A percentile compares a stretch with the other conserved stretches of the same genome.
phyloP scores from a whole-genome alignment of 2,797 vertebrate genomes.

The Hoplostethus atlanticus region DNA sequence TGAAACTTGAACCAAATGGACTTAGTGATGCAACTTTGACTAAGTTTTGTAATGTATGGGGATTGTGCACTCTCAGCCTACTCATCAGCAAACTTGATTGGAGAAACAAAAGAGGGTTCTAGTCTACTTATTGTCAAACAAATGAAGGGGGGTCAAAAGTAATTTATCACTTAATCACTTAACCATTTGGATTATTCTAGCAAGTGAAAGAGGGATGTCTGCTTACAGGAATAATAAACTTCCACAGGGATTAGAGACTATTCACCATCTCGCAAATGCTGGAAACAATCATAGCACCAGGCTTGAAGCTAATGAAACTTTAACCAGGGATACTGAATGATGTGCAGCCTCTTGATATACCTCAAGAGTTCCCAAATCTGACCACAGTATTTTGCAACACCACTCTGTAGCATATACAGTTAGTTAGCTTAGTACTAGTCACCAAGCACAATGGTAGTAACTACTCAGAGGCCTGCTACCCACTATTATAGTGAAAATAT shows the following conservation, averaged over 20 bases:
- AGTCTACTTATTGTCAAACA: no score
- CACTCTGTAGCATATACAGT: slow-evolving; percentile 2
- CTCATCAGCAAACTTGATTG: neutral
- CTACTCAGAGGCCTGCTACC: neutral
- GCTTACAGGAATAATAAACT: slow-evolving; percentile 5
- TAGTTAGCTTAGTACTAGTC: no score
- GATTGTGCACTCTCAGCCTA: neutral
- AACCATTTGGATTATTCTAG: neutral
- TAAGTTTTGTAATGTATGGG: neutral
- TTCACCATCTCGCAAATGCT: slow-evolving; percentile 23
- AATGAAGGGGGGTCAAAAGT: no score
- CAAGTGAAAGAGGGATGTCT: neutral
- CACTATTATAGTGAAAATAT: no score
- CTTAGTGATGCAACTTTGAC: no score
- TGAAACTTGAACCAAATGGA: neutral
- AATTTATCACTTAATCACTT: neutral
- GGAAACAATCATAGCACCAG: slow-evolving; percentile 15
- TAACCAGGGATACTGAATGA: neutral
- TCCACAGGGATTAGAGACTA: neutral
- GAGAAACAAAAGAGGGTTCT: no score
- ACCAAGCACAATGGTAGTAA: no score
- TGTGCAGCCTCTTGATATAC: neutral
- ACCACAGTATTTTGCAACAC: neutral
- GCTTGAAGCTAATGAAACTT: slow-evolving; percentile 18
- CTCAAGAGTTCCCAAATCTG: slow-evolving; percentile 3